Percentiles rank a stretch among this genome's conserved stretches.
Evolutionary conservation across 2,888 invertebrate species (phyloP).

Genomic region (Epistrophe eligans): DNA sequence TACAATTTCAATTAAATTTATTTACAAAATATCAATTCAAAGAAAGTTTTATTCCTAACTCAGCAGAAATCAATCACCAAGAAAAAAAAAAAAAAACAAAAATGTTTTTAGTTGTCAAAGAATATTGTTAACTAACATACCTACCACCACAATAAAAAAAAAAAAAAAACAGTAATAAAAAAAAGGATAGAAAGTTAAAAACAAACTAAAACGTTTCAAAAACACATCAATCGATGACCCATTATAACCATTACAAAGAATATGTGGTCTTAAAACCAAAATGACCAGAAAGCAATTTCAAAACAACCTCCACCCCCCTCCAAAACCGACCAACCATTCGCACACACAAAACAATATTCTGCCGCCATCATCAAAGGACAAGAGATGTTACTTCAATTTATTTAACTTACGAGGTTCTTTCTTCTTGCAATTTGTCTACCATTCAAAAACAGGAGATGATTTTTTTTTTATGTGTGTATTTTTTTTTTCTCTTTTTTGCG

Average conservation of each 20-base stretch:
- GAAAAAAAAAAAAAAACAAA: not conserved
- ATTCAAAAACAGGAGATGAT: constrained; percentile 10
- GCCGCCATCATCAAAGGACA: not conserved
- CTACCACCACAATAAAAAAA: no score
- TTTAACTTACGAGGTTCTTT: constrained; percentile 36
- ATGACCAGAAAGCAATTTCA: constrained; percentile 58
- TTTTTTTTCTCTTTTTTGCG: not conserved
- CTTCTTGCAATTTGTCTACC: constrained; percentile 32
- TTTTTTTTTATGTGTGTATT: not conserved
- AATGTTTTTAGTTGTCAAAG: constrained; percentile 18
- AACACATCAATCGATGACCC: constrained; percentile 27
- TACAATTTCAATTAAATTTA: not conserved
- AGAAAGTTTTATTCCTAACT: constrained; percentile 13
- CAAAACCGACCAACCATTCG: no score
- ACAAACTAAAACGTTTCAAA: constrained; percentile 3
- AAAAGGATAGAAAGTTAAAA: not conserved
- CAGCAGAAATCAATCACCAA: not conserved
- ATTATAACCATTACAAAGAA: constrained; percentile 31
- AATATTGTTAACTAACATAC: constrained; percentile 2
- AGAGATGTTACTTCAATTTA: constrained; percentile 43
- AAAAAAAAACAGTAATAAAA: constrained; percentile 3
- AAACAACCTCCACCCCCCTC: not conserved
- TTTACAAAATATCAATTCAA: not conserved
- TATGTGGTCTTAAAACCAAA: constrained; percentile 42
- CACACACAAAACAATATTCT: constrained; percentile 1